phyloP scores from a whole-genome alignment of 2,113 vertebrate genomes.

The Hyaena hyaena region DNA sequence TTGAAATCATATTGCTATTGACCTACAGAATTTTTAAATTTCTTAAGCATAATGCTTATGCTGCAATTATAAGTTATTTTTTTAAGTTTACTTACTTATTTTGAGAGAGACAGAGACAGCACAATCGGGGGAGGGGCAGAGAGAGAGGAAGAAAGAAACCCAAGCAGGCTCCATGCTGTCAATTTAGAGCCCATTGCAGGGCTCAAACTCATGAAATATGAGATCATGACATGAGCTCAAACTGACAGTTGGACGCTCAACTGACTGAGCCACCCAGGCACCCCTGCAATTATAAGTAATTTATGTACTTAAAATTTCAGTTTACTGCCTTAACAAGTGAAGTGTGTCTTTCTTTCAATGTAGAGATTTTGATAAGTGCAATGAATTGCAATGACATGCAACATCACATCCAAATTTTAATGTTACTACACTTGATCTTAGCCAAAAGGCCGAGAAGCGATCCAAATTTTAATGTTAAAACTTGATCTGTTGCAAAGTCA shows the following conservation, averaged over 20 bases:
- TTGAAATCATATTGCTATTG: neutral
- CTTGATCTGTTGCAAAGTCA: conserved; percentile 47
- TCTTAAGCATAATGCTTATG: neutral
- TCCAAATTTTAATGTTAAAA: conserved; percentile 42
- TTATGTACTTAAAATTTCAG: neutral
- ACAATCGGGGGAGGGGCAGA: too few relatives aligned
- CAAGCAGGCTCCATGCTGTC: too few relatives aligned
- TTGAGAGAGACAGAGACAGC: too few relatives aligned
- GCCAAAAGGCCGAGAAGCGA: too few relatives aligned
- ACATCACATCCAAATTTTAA: conserved; percentile 17
- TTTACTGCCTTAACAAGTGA: neutral
- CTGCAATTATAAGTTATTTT: neutral
- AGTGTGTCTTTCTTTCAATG: neutral
- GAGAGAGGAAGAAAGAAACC: too few relatives aligned
- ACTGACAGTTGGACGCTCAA: too few relatives aligned
- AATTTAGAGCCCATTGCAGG: too few relatives aligned
- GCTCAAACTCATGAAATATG: too few relatives aligned
- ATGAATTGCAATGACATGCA: neutral
- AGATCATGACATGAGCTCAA: too few relatives aligned
- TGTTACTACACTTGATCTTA: conserved; percentile 56
- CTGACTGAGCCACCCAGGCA: too few relatives aligned
- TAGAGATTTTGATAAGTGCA: conserved; percentile 4
- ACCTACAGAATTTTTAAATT: neutral
- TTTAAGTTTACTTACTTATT: too few relatives aligned
- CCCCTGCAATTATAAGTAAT: neutral